Base-by-base conservation (phyloP, 2,888 invertebrate genomes). In the Halocaridina rubra region DNA sequence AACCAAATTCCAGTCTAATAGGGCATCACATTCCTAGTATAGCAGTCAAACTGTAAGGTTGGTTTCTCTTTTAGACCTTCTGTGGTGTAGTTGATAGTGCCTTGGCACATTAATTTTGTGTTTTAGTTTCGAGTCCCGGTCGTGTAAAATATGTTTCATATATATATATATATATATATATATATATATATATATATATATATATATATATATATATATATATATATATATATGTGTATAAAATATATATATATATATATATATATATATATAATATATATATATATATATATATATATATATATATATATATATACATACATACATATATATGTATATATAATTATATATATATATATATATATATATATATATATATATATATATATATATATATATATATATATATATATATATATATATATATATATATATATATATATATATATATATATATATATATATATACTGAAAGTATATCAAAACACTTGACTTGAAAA, bases 101-200 rank as follows among this genome's bases (percentile, higher is more conserved):
- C n/a, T n/a, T n/a, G n/a, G n/a, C n/a, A n/a, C n/a, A n/a, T n/a
- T n/a, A n/a, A n/a, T n/a, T n/a, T n/a, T n/a, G n/a, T n/a, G n/a
- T n/a, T n/a, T n/a, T n/a, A n/a, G n/a, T n/a, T n/a, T n/a, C n/a
- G n/a, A n/a, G n/a, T n/a, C n/a, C n/a, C n/a, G n/a, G n/a, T n/a
- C n/a, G n/a, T n/a, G n/a, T n/a, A n/a, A n/a, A n/a, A n/a, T n/a
- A n/a, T n/a, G n/a, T n/a, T n/a, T n/a, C n/a, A n/a, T n/a, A n/a
- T n/a, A n/a, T n/a, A n/a, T n/a, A n/a, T n/a, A n/a, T 39, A 22
- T 74, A 33, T 39, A 30, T 74, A 33, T 74, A 30, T 39, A 33
- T 46, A 30, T 74, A 74, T 74, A 30, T 74, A 74, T 46, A 30
- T 74, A 39, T 74, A n/a, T 74, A 74, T 74, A 30, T 74, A 74